phyloP scores from a whole-genome alignment of 2,113 vertebrate genomes.

The Amblyopsis rosae region DNA sequence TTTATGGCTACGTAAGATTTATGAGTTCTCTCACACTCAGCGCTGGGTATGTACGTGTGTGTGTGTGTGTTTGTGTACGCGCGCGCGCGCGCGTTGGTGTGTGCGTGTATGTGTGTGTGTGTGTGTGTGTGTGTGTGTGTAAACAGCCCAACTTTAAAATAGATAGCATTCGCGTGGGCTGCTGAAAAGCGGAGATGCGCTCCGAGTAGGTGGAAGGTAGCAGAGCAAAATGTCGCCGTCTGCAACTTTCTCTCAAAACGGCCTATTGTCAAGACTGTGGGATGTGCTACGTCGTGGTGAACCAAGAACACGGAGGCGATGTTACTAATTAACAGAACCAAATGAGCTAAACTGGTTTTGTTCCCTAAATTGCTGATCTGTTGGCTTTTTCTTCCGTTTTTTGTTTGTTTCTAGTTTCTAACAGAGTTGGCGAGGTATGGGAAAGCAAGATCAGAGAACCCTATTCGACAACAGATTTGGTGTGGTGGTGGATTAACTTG shows the following conservation, averaged over 20 bases:
- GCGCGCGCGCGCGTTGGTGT: background rate
- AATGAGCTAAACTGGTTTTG: background rate
- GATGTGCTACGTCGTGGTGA: slow-evolving; percentile 51
- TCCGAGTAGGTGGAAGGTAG: slow-evolving; percentile 83
- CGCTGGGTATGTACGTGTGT: slow-evolving; percentile 24
- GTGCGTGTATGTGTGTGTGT: slow-evolving; percentile 27
- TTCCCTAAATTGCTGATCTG: background rate
- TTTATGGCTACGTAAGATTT: slow-evolving; percentile 84
- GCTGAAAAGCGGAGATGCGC: slow-evolving; percentile 75
- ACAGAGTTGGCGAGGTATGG: slow-evolving; percentile 1
- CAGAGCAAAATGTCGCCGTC: slow-evolving; percentile 84
- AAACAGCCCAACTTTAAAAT: slow-evolving; percentile 79
- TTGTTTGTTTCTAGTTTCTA: background rate
- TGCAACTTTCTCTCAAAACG: slow-evolving; percentile 75
- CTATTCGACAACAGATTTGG: background rate
- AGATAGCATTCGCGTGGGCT: slow-evolving; percentile 72
- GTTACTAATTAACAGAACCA: slow-evolving; percentile 1
- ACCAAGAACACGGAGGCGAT: slow-evolving; percentile 25
- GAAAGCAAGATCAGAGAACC: background rate
- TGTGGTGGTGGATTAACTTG: slow-evolving; percentile 29
- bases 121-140: slow-evolving; percentile 43
- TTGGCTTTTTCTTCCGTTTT: background rate
- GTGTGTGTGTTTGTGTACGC: slow-evolving; percentile 7
- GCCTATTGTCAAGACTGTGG: slow-evolving; percentile 46
- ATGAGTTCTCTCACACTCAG: slow-evolving; percentile 73